These are phyloP conservation scores for Falco peregrinus DNA, from an alignment of 2,797 vertebrate genomes.

Conservation along the genomic window DNA sequence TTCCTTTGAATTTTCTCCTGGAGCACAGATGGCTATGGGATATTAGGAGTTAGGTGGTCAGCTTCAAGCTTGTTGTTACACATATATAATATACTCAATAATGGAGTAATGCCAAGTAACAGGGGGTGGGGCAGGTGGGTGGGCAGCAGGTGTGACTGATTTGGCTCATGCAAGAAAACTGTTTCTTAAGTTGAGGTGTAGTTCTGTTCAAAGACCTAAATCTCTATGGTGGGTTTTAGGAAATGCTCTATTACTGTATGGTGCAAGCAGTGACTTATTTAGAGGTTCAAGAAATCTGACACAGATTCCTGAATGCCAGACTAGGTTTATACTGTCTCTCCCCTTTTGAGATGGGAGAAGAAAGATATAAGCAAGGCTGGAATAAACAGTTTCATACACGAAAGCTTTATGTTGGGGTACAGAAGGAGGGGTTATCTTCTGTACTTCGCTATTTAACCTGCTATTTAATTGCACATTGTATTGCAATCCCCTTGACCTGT, in stretches of 20 bases:
- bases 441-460: neutral
- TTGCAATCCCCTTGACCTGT: neutral
- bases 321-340: neutral
- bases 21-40: neutral
- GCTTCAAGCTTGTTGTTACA: neutral
- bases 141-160: neutral
- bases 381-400: neutral
- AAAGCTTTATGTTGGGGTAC: neutral
- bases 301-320: neutral
- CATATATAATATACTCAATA: neutral
- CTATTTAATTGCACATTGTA: neutral
- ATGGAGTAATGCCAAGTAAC: neutral
- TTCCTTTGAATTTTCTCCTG: neutral
- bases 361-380: neutral
- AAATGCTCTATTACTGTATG: neutral
- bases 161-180: neutral
- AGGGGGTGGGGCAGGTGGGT: neutral
- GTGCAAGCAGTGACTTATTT: neutral
- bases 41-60: neutral
- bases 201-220: neutral
- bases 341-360: neutral
- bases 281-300: neutral
- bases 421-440: neutral
- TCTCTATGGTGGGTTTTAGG: neutral
- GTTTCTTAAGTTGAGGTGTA: neutral